Base-by-base conservation (phyloP, 2,113 vertebrate genomes). In the Isichthys henryi region DNA sequence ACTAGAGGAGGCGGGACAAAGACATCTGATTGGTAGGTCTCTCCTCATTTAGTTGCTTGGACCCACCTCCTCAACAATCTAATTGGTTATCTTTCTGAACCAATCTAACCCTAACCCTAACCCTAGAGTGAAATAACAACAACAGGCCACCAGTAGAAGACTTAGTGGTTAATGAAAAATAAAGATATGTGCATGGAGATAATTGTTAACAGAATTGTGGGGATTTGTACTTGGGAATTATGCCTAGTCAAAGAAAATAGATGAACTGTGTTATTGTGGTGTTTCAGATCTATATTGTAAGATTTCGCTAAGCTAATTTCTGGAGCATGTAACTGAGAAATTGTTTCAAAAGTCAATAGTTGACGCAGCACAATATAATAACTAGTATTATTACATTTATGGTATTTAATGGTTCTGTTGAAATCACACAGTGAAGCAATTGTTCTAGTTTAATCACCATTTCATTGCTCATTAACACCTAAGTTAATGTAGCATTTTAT, bases 401-500 rank as follows among this genome's bases (percentile, higher is more conserved):
- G 74, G 35, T 43, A 80, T 80, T 80, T 80, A 80, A 80, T 43
- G 74, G 31, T 80, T 80, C 74, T 43, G 27, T 70, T 70, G 17
- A 43, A 80, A 80, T 80, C 74, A 80, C 74, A 80, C 74, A 80
- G 35, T 39, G 74, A 80, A 43, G 15, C 35, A 80, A 80, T 39
- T 80, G 74, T 80, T 80, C 35, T 80, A 80, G 74, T 85, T 85
- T 85, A 85, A 85, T 46, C 82, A 85, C 45, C 43, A 17, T 49
- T 49, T n/a, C 45, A 74, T 74, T 74, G 88, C 88, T 88, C 58
- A 88, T 88, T 88, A 88, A 31, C 88, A 50, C 88, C 88, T 77
- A 74, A 88, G 46, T 74, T 49, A 88, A 88, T 77, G 43, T 66
- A 88, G 58, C 88, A 77, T 88, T 88, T 88, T 88, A 88, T 88